Conservation (phyloP, 2,888 invertebrate species). For the Myathropa florea region DNA sequence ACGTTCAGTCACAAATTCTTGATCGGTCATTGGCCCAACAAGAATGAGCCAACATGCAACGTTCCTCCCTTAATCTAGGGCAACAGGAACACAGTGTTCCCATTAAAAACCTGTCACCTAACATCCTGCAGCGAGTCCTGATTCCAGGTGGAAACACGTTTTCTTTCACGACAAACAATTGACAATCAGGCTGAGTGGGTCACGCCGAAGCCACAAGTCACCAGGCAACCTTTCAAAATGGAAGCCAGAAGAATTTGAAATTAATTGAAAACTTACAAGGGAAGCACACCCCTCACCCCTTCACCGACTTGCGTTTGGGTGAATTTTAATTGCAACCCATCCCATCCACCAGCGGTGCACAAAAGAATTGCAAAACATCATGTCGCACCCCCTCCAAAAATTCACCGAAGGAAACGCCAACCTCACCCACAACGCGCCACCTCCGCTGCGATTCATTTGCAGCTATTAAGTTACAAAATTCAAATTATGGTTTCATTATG, state of each 20-base stretch:
- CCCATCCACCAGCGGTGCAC: background rate
- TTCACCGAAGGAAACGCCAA: background rate
- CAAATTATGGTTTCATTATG: conserved; percentile 65
- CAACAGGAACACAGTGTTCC: too few species aligned
- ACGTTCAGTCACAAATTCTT: too few species aligned
- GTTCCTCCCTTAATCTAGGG: too few species aligned
- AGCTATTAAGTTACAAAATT: conserved; percentile 69
- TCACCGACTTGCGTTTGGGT: background rate
- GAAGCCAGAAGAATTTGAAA: background rate
- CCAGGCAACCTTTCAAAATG: background rate
- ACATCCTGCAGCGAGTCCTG: background rate
- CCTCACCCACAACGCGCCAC: background rate
- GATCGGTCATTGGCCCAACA: too few species aligned
- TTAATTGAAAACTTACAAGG: conserved; percentile 48
- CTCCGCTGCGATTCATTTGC: conserved; percentile 51
- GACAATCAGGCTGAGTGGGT: background rate
- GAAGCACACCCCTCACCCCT: background rate
- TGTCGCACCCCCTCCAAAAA: background rate
- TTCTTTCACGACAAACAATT: background rate
- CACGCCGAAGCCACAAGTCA: background rate
- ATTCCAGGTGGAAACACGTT: background rate
- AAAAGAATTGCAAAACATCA: background rate
- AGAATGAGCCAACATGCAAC: too few species aligned
- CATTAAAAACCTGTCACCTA: too few species aligned
- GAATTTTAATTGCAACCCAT: background rate